Percentiles rank a stretch among this genome's conserved stretches.
These are phyloP conservation scores for Oophaga sylvatica DNA, from an alignment of 2,797 vertebrate species.

Conservation along the genomic window DNA sequence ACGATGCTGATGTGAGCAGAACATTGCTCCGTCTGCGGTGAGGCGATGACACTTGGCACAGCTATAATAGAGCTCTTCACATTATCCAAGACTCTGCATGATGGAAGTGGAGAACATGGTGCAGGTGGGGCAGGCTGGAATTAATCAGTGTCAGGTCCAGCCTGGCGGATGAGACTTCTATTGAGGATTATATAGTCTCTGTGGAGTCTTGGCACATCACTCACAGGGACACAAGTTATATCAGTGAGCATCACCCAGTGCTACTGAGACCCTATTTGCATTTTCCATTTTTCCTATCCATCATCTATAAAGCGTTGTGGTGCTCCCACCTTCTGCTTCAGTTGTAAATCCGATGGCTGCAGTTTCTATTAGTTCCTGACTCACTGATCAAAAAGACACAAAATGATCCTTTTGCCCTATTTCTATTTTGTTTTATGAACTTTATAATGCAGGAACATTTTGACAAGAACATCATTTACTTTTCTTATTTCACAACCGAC, in stretches of 20 bases:
- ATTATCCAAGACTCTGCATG: constrained; percentile 12
- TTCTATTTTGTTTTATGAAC: no score
- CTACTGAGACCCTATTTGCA: not conserved
- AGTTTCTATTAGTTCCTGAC: not conserved
- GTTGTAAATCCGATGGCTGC: not conserved
- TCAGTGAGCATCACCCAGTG: constrained; percentile 18
- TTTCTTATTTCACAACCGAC: no score
- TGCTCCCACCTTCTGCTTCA: not conserved
- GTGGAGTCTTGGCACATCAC: constrained; percentile 1
- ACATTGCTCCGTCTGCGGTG: no score
- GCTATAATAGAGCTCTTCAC: not conserved
- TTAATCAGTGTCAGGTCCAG: constrained; percentile 30
- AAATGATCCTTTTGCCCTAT: no score
- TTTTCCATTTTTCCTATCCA: not conserved
- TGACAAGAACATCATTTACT: no score
- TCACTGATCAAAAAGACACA: not conserved
- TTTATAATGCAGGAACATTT: no score
- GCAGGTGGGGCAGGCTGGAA: constrained; percentile 8
- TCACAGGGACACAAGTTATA: constrained; percentile 16
- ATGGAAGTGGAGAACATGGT: constrained; percentile 27
- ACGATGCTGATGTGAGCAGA: no score
- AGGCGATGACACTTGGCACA: not conserved
- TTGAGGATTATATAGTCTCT: constrained; percentile 41
- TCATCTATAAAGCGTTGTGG: not conserved
- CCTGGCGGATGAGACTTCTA: constrained; percentile 30